A percentile compares a stretch with the other conserved stretches of the same genome.
phyloP scores from a whole-genome alignment of 2,797 vertebrate genomes.

The Notamacropus eugenii region DNA sequence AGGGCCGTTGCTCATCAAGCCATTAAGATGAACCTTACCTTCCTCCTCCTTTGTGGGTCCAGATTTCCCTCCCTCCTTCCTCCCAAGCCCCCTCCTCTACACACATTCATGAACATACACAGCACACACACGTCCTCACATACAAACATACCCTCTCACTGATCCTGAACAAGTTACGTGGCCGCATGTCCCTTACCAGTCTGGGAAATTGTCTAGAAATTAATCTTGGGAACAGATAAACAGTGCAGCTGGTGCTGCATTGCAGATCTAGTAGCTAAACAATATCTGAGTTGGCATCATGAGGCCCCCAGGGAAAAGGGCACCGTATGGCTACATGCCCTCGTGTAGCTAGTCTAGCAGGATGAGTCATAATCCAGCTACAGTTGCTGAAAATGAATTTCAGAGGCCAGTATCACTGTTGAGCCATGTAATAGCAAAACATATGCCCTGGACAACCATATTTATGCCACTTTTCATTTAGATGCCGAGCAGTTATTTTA shows the following conservation, averaged over 20 bases:
- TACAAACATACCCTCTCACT: conserved; percentile 17
- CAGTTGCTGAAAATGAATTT: conserved; percentile 49
- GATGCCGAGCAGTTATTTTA: conserved; percentile 21
- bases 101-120: background rate
- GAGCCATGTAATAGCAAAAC: conserved; percentile 1
- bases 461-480: conserved; percentile 37
- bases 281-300: background rate
- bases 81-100: background rate
- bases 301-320: conserved; percentile 37
- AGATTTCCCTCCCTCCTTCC: background rate
- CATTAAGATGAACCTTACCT: background rate
- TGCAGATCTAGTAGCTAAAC: conserved; percentile 75
- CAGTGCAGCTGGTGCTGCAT: conserved; percentile 76
- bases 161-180: conserved; percentile 31
- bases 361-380: conserved; percentile 49
- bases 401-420: conserved; percentile 23
- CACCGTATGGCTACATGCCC: background rate
- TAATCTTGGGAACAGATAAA: conserved; percentile 53
- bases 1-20: background rate
- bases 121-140: background rate
- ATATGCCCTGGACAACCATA: rapidly evolving
- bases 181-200: conserved; percentile 30
- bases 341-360: background rate
- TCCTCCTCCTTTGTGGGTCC: background rate
- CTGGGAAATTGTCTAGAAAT: conserved; percentile 54